Evolutionary conservation across 2,113 vertebrate species (phyloP), one percentile per base, ranked within the genome.

Genomic region (Poeciliopsis prolifica): DNA sequence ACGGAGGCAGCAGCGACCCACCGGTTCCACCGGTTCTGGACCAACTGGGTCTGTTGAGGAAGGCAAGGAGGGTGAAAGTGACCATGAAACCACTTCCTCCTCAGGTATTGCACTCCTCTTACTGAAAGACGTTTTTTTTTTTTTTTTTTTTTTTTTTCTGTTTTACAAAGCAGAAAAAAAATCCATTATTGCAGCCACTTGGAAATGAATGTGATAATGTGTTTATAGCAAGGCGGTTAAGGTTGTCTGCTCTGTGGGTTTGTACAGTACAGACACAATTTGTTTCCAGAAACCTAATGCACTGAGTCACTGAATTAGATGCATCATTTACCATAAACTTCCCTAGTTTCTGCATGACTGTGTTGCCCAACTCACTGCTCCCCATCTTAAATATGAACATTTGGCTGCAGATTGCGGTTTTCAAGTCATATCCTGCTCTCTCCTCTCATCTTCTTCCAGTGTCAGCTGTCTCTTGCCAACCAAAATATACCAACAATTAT

Each of bases 41-140:
- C 80, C 96, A 0, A 94, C 95, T 0, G 91, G 89, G 4, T 91
- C 94, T 4, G n/a, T 93, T 3, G 81, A 95, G 2, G 96, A 98
- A 77, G 89, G 92, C 17, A 96, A 95, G 88, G 96, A 97, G 77
- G 96, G 94, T 0, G 96, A 97, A 87, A 99, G 98, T 22, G 98
- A 99, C 89, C 95, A 95, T 12, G 98, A 99, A 89, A 99, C 96
- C 78, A 97, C 97, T 1, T 99, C 97, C 80, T 99, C 97, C 76
- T 99, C 98, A 86, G 98, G 98, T 99, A 75, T 26, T 68, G 17
- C 13, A 19, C 2, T 2, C 22, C 37, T 22, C 31, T 33, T 26
- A 60, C 24, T 19, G 13, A n/a, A 24, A 0, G 2, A 40, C 33
- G 35, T 37, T 11, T 11, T 37, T 11, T 37, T 37, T 29, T 2